Evolutionary conservation across 2,888 invertebrate species (phyloP), one percentile per base, ranked within the genome.

Genomic region (Dryomyza anilis): DNA sequence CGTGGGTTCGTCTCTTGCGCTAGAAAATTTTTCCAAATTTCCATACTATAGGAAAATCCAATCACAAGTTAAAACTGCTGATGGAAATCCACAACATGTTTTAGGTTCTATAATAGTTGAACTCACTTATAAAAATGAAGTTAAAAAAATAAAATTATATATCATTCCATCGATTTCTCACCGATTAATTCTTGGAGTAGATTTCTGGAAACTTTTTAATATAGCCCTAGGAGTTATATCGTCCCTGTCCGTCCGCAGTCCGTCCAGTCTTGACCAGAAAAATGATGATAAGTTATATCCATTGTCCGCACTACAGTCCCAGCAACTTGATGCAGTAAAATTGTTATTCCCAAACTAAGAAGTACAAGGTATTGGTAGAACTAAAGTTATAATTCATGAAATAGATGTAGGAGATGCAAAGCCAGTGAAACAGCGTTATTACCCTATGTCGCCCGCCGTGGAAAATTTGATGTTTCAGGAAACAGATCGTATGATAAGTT

Each of bases 151-250:
- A 4, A 16, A 58, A 10, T 27, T 64, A 5, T 68, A 36, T 52
- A 53, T 65, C 2, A 45, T 64, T 3, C 66, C 66, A 2, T 39
- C 64, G 0, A 45, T 69, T 1, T 43, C 48, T 10, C 63, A 69
- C 23, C 50, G 61, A 2, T 27, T 69, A 4, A 45, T 63, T 2
- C 36, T 66, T 21, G 68, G 66, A 2, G 8, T 66, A 3, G 64
- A 67, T 12, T 67, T 67, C 52, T 69, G 69, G 67, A 63, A 56
- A 45, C 12, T 19, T 33, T 68, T 67, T 52, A 19, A 60, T 0
- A 21, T 66, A 14, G 62, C 64, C 12, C 66, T 64, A 5, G 16
- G 57, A 19, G 21, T 68, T 2, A 65, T 66, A 10, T 33, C 45
- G 12, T 55, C 58, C 12, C 53, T 30, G 10, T 46, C 50, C 45